Evolutionary conservation across 2,888 invertebrate species (phyloP), one percentile per base, ranked within the genome.

Genomic region (Xanthorhoe spadicearia): DNA sequence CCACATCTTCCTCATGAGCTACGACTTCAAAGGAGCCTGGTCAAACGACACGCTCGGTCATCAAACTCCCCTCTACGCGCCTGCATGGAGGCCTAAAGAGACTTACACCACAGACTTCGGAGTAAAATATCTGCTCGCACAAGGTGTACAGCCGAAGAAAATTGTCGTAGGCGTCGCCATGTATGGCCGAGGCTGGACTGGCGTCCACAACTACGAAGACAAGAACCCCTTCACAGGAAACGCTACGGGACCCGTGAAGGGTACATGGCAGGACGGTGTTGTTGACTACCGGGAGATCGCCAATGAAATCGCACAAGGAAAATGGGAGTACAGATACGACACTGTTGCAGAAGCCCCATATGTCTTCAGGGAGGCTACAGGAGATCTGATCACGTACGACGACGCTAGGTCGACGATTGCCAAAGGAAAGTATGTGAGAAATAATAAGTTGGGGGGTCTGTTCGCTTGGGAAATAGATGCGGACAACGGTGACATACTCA

Each of bases 391-490:
- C 23, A 92, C 93, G 0, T 93, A 93, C 68, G 93, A 93, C 32
- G 90, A 93, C 68, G 86, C 89, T 0, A 83, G 93, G 72, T 93
- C 93, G 0, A 88, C 88, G 46, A 92, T 92, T 28, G 93, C 90
- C 69, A 93, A 93, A 72, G 93, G 88, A 3, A 93, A 93, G 73
- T 93, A 93, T 69, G 93, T 91, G 15, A 86, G 92, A 71, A 89
- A 88, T 70, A 92, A 93, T 70, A 93, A 92, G 64, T 77, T 93
- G 0, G 93, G 93, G 5, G 93, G 93, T 56, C 72, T 93, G 8
- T 93, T 93, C 64, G 88, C 93, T 7, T 93, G 93, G 93, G 93
- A 93, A 79, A 86, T 93, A 0, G 93, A 93, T 54, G 93, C 93
- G 0, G 93, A 93, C 68, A 93, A 92, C 72, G 93, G 93, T 23